Conservation (phyloP, 2,797 vertebrate species). For the Tarsius wallacei region DNA sequence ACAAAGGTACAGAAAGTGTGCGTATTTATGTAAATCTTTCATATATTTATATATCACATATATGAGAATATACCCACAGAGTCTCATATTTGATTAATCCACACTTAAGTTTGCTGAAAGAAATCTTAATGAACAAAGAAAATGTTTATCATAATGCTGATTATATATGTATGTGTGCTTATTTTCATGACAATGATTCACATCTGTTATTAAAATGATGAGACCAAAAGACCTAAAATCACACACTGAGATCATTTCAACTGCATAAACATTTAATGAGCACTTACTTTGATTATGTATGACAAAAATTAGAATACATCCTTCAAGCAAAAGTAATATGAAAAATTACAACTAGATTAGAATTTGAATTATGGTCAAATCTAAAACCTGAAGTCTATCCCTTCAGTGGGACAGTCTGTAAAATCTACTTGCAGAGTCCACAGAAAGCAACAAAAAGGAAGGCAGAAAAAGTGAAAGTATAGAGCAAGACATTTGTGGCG, state of each 20-base stretch:
- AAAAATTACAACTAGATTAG: conserved; percentile 6
- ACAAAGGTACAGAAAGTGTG: neutral
- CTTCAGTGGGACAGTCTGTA: neutral
- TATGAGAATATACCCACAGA: neutral
- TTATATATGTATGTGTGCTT: neutral
- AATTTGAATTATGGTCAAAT: conserved; percentile 49
- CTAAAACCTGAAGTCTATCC: conserved; percentile 12
- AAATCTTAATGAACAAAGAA: conserved; percentile 63
- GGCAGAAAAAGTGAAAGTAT: conserved; percentile 11
- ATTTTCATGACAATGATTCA: conserved; percentile 54
- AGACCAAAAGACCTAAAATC: conserved; percentile 34
- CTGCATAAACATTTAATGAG: neutral
- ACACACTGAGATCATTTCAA: conserved; percentile 22
- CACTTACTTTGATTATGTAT: neutral
- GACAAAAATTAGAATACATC: conserved; percentile 39
- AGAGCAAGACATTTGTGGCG: conserved; percentile 42
- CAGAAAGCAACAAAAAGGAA: neutral
- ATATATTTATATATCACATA: neutral
- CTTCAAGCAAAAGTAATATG: neutral
- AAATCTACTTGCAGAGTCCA: conserved; percentile 1
- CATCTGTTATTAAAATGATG: conserved; percentile 44
- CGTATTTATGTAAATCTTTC: neutral
- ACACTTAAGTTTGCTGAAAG: neutral
- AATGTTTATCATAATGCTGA: conserved; percentile 23
- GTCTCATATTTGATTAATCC: conserved; percentile 33